Evolutionary conservation across 2,888 invertebrate genomes (phyloP), one percentile per base, ranked within the genome.

Genomic region (Crepidodera aurea): DNA sequence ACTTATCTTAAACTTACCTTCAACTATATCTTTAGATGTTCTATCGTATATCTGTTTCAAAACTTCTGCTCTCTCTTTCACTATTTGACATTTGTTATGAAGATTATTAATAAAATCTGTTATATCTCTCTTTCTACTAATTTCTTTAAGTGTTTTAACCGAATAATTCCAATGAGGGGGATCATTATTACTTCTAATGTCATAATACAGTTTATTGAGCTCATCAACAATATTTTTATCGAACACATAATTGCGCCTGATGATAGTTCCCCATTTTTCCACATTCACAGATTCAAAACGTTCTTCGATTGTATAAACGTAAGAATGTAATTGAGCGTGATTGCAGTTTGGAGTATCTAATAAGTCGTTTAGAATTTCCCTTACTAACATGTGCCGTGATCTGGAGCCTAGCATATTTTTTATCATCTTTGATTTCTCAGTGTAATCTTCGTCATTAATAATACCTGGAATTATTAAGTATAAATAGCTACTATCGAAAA

Each of bases 241-340:
- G 54, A 75, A 77, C 10, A 70, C 18, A 65, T 75, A 77, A 50
- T 71, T 75, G 1, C 73, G 66, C 27, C 62, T 60, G 16, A 57
- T 59, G 15, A 56, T 48, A 8, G 62, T 13, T 4, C 70, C 65
- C 25, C 59, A 58, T 32, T 54, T 67, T 32, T 65, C 63, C 12
- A 70, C 66, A 60, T 77, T 77, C 7, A 67, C 64, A 6, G 73
- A 69, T 61, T 76, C 75, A 59, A 77, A 77, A 12, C 75, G 60
- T 25, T 71, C 68, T 12, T 69, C 69, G 60, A 73, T 69, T 1
- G 62, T 51, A 34, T 64, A 67, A 13, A 29, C 37, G 8, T 57
- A 70, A 22, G 40, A 50, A n/a, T 27, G 5, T 1, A 50, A 13
- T 18, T 8, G 27, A 6, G 29, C 42, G 12, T 64, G 58, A 1